Conservation (phyloP, 2,797 vertebrate genomes). For the Cyclopterus lumpus region DNA sequence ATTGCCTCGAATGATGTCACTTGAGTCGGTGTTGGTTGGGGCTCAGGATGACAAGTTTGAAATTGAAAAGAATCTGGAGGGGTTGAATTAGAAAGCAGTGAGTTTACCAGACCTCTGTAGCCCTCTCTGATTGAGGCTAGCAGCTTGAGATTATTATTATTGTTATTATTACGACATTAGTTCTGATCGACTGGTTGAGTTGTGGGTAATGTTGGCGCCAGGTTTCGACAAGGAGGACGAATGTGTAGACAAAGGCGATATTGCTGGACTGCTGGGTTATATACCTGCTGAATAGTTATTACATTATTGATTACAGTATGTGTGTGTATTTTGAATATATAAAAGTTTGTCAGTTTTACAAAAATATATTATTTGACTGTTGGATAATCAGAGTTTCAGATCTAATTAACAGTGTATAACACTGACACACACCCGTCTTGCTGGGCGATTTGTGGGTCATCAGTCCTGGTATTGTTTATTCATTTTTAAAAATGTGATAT, state of each 20-base stretch:
- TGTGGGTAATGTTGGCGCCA: not conserved
- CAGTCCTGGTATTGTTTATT: conserved; percentile 12
- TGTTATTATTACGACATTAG: not conserved
- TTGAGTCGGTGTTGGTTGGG: not conserved
- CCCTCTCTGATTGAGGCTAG: not conserved
- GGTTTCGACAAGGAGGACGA: not conserved
- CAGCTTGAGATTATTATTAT: too few relatives aligned
- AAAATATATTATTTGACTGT: not conserved
- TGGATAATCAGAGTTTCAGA: conserved; percentile 1
- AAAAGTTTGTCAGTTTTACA: not conserved
- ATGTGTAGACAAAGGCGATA: not conserved
- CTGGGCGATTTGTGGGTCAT: not conserved
- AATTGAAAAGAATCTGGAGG: not conserved
- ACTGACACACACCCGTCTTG: not conserved
- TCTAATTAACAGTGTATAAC: conserved; percentile 17
- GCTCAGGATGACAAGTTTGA: not conserved
- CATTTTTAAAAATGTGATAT: conserved; percentile 12
- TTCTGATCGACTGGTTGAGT: not conserved
- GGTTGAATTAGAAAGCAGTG: not conserved
- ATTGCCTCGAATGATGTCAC: not conserved
- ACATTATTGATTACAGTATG: not conserved
- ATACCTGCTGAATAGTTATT: not conserved
- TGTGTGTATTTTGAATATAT: not conserved
- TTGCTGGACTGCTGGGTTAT: not conserved
- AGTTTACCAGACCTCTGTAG: not conserved